Conservation (phyloP, 2,888 invertebrate genomes). For the Dendrolimus pini region DNA sequence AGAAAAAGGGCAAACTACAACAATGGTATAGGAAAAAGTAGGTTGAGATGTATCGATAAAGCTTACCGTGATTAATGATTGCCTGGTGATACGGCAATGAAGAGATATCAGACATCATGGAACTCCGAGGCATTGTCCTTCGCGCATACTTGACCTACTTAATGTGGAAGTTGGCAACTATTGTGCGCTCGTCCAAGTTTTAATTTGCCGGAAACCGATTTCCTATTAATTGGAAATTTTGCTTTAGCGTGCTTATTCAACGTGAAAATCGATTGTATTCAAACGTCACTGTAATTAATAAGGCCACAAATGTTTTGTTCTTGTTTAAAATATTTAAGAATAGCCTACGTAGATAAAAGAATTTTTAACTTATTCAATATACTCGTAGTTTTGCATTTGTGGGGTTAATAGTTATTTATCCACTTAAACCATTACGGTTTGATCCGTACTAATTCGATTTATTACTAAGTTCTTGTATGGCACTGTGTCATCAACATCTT, state of each 20-base stretch:
- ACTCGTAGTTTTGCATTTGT: no score
- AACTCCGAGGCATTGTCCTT: slow-evolving; percentile 44
- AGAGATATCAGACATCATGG: slow-evolving; percentile 38
- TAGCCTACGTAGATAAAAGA: no score
- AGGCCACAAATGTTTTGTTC: no score
- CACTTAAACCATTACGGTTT: no score
- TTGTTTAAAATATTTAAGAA: no score
- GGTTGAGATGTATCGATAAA: slow-evolving; percentile 39
- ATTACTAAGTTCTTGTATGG: no score
- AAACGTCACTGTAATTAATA: no score
- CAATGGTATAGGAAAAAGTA: slow-evolving; percentile 32
- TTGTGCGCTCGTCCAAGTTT: slow-evolving; percentile 32
- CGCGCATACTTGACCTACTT: slow-evolving; percentile 64
- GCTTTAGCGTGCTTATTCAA: not conserved
- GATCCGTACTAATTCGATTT: no score
- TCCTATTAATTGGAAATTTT: slow-evolving; percentile 40
- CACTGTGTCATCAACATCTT: no score
- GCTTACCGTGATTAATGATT: slow-evolving; percentile 49
- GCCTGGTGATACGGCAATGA: slow-evolving; percentile 51
- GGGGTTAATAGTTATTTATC: no score
- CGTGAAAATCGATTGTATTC: no score
- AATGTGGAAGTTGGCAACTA: slow-evolving; percentile 38
- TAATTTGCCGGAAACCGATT: slow-evolving; percentile 40
- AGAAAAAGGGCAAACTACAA: slow-evolving; percentile 31
- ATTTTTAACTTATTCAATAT: no score